Conservation (phyloP, 2,888 invertebrate species). For the Leptopilina myrica region DNA sequence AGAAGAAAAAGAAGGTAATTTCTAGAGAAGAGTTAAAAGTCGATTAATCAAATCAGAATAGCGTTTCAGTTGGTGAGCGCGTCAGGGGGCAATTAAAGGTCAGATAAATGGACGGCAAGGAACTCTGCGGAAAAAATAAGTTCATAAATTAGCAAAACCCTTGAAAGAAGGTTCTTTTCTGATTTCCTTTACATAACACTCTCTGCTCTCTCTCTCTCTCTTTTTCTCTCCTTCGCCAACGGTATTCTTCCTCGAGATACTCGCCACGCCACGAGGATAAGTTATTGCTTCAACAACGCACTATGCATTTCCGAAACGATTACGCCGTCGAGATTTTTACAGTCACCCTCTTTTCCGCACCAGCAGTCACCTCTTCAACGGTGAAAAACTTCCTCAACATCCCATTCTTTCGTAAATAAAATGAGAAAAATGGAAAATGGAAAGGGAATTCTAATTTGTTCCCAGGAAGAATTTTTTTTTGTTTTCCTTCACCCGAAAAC, state of each 20-base stretch:
- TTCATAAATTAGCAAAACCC: slow-evolving; percentile 67
- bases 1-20: neutral
- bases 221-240: slow-evolving; percentile 41
- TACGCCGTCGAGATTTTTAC: slow-evolving; percentile 59
- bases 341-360: slow-evolving; percentile 39
- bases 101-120: slow-evolving; percentile 66
- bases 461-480: neutral
- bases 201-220: slow-evolving; percentile 36
- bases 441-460: slow-evolving; percentile 26
- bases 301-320: slow-evolving; percentile 68
- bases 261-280: slow-evolving; percentile 58
- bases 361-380: slow-evolving; percentile 30
- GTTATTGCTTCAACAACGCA: slow-evolving; percentile 65
- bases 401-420: slow-evolving; percentile 23
- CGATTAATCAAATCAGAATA: slow-evolving; percentile 65
- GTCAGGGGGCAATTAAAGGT: slow-evolving; percentile 65
- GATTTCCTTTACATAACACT: slow-evolving; percentile 43
- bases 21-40: slow-evolving; percentile 11
- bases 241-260: slow-evolving; percentile 45
- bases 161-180: slow-evolving; percentile 45
- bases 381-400: slow-evolving; percentile 43
- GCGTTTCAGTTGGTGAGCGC: slow-evolving; percentile 51
- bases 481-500: neutral
- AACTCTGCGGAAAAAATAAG: slow-evolving; percentile 65
- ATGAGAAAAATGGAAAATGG: slow-evolving; percentile 20